Conservation (phyloP, 2,888 invertebrate genomes). For the Mantis religiosa region DNA sequence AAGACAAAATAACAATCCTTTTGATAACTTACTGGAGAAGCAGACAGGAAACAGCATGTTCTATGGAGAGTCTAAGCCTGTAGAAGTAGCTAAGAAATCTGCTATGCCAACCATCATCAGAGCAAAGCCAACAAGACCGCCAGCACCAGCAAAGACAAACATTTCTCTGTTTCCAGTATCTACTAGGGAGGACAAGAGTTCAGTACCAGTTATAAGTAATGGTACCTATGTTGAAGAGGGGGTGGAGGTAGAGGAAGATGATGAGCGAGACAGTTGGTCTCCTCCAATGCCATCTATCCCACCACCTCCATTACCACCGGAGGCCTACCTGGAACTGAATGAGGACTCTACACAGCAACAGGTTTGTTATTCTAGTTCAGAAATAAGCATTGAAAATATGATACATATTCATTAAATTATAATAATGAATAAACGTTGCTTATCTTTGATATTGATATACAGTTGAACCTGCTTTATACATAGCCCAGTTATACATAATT, state of each 20-base stretch:
- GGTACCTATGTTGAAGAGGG: not conserved
- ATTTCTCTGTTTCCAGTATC: not conserved
- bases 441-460: too few species aligned
- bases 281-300: constrained; percentile 78
- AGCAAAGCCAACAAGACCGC: constrained; percentile 55
- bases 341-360: constrained; percentile 34
- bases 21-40: not conserved
- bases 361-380: constrained; percentile 9
- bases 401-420: too few species aligned
- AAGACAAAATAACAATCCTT: not conserved
- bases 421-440: too few species aligned
- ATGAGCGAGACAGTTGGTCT: constrained; percentile 42
- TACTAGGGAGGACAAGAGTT: not conserved
- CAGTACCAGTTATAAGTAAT: not conserved
- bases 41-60: not conserved
- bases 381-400: not conserved
- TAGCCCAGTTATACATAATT: too few species aligned
- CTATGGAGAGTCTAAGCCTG: not conserved
- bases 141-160: constrained; percentile 46
- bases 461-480: too few species aligned
- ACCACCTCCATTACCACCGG: constrained; percentile 68
- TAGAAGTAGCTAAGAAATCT: not conserved
- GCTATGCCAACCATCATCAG: constrained; percentile 71
- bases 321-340: constrained; percentile 39
- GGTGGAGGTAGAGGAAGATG: not conserved